Conservation (phyloP, 2,113 vertebrate species). For the Plotosus lineatus region DNA sequence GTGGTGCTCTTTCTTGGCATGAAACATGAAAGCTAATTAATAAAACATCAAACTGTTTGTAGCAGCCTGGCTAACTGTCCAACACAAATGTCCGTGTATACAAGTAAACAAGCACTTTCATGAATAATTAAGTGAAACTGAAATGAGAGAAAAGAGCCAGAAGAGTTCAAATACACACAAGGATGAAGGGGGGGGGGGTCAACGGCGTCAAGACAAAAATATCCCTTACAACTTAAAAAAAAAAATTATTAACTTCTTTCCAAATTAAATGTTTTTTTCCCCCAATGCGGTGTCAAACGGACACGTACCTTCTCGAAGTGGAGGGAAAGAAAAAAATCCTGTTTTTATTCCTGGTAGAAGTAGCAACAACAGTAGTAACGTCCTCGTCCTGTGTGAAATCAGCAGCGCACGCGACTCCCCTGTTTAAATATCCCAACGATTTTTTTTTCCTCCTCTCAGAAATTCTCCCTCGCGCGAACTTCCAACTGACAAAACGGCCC, state of each 20-base stretch:
- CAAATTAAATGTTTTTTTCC: too few relatives aligned
- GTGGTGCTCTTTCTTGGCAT: too few relatives aligned
- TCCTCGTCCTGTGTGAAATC: background rate
- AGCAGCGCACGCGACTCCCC: constrained; percentile 53
- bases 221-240: background rate
- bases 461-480: constrained; percentile 43
- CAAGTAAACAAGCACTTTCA: too few relatives aligned
- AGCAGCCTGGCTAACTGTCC: too few relatives aligned
- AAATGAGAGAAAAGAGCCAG: background rate
- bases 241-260: background rate
- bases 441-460: constrained; percentile 32
- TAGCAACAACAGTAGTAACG: too few relatives aligned
- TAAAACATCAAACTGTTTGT: too few relatives aligned
- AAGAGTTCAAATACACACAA: background rate
- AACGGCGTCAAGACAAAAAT: background rate
- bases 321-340: background rate
- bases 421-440: constrained; percentile 54
- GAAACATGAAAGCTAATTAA: too few relatives aligned
- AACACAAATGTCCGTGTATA: too few relatives aligned
- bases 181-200: background rate
- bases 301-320: constrained; percentile 27
- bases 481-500: constrained; percentile 39
- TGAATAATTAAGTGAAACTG: background rate
- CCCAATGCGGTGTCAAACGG: too few relatives aligned
- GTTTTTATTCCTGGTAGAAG: background rate